A percentile compares a stretch with the other conserved stretches of the same genome.
These are phyloP conservation scores for Mesochorus sp. DNA, from an alignment of 2,888 invertebrate species.

Conservation along the genomic window DNA sequence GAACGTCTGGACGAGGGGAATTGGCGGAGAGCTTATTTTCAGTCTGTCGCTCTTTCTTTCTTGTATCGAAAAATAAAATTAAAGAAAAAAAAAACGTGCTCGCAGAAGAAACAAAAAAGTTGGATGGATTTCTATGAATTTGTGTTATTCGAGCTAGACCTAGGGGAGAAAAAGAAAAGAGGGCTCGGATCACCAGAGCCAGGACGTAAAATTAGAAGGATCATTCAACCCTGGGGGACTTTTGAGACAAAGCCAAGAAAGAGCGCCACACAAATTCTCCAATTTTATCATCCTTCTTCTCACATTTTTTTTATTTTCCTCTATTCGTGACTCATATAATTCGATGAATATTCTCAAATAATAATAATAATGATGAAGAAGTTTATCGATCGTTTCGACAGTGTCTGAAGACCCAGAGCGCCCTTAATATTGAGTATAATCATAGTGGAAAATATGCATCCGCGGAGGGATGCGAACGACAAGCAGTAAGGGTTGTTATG, in stretches of 20 bases:
- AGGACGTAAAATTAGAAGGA: slow-evolving; percentile 74
- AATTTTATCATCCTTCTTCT: slow-evolving; percentile 23
- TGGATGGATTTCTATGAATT: slow-evolving; percentile 43
- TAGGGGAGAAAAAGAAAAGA: slow-evolving; percentile 59
- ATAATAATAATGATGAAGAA: no score
- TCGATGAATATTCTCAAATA: no score
- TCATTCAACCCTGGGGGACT: slow-evolving; percentile 70
- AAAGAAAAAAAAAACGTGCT: background rate
- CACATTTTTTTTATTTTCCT: slow-evolving; percentile 20
- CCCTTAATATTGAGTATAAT: slow-evolving; percentile 18
- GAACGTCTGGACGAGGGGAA: background rate
- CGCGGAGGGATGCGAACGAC: background rate
- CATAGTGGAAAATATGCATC: slow-evolving; percentile 6
- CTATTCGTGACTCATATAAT: slow-evolving; percentile 11
- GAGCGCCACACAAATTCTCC: slow-evolving; percentile 4
- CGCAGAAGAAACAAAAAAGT: background rate
- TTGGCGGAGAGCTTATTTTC: background rate
- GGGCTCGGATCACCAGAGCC: slow-evolving; percentile 30
- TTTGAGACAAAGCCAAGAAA: slow-evolving; percentile 72
- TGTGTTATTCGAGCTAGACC: slow-evolving; percentile 71
- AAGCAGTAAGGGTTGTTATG: slow-evolving; percentile 21
- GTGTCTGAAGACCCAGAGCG: background rate
- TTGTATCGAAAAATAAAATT: slow-evolving; percentile 4
- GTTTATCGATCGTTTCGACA: slow-evolving; percentile 17
- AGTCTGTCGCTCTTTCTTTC: background rate